These are phyloP conservation scores for Heliconius erato DNA, from an alignment of 2,888 invertebrate species.

Conservation along the genomic window DNA sequence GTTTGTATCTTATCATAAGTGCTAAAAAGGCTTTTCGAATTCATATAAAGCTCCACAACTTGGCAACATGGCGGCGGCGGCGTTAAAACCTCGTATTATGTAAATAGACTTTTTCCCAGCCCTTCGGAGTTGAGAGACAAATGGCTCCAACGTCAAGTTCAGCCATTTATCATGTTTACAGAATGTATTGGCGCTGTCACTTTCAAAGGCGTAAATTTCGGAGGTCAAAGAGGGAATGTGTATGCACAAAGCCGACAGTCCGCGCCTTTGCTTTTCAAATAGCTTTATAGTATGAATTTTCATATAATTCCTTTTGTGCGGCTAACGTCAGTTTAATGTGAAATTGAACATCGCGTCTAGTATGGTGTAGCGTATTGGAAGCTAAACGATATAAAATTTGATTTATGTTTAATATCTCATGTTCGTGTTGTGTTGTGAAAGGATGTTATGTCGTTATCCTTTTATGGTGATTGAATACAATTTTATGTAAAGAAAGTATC, in stretches of 20 bases:
- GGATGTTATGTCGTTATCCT: constrained; percentile 3
- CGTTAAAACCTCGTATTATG: constrained; percentile 61
- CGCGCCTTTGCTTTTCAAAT: constrained; percentile 36
- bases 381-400: constrained; percentile 42
- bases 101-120: constrained; percentile 70
- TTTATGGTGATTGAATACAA: neutral
- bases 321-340: constrained; percentile 45
- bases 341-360: constrained; percentile 39
- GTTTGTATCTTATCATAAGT: constrained; percentile 39
- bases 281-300: constrained; percentile 40
- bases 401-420: constrained; percentile 31
- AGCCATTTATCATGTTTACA: constrained; percentile 69
- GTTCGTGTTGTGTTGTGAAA: constrained; percentile 4
- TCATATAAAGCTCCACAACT: constrained; percentile 49
- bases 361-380: constrained; percentile 27
- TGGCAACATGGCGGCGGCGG: constrained; percentile 51
- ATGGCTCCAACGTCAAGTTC: constrained; percentile 66
- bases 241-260: constrained; percentile 42
- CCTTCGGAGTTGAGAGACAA: constrained; percentile 66
- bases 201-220: constrained; percentile 45
- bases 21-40: constrained; percentile 50
- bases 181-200: constrained; percentile 60
- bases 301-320: constrained; percentile 46
- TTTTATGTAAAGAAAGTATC: neutral
- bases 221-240: constrained; percentile 47